Percentiles rank a stretch among this genome's conserved stretches.
phyloP scores from a whole-genome alignment of 2,797 vertebrate species.

The Otolemur crassicaudatus region DNA sequence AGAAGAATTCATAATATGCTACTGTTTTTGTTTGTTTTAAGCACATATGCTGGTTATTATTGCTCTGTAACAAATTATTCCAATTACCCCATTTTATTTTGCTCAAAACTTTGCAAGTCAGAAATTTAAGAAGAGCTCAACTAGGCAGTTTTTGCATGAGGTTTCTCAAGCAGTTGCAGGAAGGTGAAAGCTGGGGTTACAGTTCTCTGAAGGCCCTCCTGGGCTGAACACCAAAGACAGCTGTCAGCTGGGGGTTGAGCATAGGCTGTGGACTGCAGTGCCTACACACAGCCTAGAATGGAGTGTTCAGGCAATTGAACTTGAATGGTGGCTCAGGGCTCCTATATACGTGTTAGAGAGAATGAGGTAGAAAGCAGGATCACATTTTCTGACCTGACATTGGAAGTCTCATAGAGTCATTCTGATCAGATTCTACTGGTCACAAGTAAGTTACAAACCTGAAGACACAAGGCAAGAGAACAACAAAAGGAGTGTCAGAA shows the following conservation, averaged over 20 bases:
- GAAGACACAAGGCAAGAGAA: neutral
- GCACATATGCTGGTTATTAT: conserved; percentile 13
- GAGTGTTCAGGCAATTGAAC: neutral
- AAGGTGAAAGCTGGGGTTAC: neutral
- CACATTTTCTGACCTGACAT: neutral
- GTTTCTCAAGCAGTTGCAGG: neutral
- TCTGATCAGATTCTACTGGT: neutral
- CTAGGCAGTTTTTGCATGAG: neutral
- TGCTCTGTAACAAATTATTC: neutral
- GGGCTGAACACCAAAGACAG: neutral
- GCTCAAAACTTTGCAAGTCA: neutral
- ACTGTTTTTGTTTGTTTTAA: conserved; percentile 28
- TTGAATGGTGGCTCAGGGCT: neutral
- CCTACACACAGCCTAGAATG: neutral
- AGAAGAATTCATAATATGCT: neutral
- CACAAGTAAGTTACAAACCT: conserved; percentile 15
- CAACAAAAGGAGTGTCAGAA: neutral
- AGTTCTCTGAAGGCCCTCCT: neutral
- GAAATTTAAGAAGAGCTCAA: neutral
- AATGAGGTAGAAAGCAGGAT: neutral
- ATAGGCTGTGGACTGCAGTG: neutral
- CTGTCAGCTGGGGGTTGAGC: too few relatives aligned
- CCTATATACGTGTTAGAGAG: neutral
- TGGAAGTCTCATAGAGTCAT: neutral
- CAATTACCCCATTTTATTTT: conserved; percentile 8